Evolutionary conservation across 1,140 invertebrate species (phyloP).

Genomic region (Chrysomallon squamiferum): DNA sequence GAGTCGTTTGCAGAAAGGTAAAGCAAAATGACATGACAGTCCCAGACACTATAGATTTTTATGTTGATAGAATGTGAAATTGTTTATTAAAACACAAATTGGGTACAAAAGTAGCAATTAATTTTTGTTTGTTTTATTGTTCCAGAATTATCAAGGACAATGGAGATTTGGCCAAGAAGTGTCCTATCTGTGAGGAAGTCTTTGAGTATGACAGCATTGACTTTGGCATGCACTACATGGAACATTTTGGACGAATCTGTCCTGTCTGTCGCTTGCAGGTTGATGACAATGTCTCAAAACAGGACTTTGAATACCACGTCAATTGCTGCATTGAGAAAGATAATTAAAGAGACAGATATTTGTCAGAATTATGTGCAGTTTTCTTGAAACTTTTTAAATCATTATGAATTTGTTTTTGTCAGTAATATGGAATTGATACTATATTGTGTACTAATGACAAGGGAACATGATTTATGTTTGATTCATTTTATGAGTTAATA

Average conservation of each 20-base stretch:
- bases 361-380: too few relatives aligned
- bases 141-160: neutral
- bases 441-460: too few relatives aligned
- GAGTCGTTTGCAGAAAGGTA: neutral
- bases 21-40: too few relatives aligned
- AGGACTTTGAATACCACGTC: conserved; percentile 15
- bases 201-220: neutral
- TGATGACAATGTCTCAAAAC: conserved; percentile 4
- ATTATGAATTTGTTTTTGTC: too few relatives aligned
- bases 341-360: neutral
- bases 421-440: too few relatives aligned
- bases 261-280: conserved; percentile 20
- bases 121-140: neutral
- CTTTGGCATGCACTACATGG: conserved; percentile 11
- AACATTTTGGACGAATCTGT: conserved; percentile 20
- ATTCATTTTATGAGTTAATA: too few relatives aligned
- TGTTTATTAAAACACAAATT: too few relatives aligned
- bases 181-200: neutral
- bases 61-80: too few relatives aligned
- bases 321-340: conserved; percentile 7
- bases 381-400: too few relatives aligned
- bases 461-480: too few relatives aligned
- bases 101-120: too few relatives aligned
- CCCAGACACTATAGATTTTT: too few relatives aligned
- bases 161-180: neutral